Evolutionary conservation across 2,888 invertebrate species (phyloP), one percentile per base, ranked within the genome.

Genomic region (Agrochola lychnidis): DNA sequence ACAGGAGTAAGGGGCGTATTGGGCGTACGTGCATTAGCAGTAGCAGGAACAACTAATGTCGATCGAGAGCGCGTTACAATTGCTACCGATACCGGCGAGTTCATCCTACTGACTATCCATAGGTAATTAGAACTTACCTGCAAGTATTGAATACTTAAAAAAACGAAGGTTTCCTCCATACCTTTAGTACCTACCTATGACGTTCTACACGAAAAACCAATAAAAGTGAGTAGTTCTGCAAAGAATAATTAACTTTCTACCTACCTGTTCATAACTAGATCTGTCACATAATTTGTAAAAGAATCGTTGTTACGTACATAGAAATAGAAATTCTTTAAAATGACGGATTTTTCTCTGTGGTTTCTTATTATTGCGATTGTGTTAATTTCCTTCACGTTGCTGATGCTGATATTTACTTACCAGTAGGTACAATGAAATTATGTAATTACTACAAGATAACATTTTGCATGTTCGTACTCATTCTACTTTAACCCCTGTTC

Each of bases 271-370:
- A 4, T 48, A 45, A 16, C 45, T 36, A 59, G 42, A 62, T n/a
- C 25, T 42, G 62, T 62, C 76, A n/a, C 40, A 9, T 12, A 62
- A n/a, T 63, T 67, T 45, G 36, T 53, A 62, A 67, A 57, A 30
- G 19, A 53, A 73, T 57, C 16, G 40, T 42, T 16, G n/a, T 53
- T n/a, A 42, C 36, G 14, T 14, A 61, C 16, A 0, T 30, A 6
- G 3, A 0, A 25, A 9, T 4, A 22, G 0, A 62, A 53, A 59
- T 45, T 62, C 14, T 56, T 42, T 42, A 84, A 82, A 72, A 91
- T 89, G 90, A 76, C 88, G 42, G 89, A 88, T 68, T 83, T 85
- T 74, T 87, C 87, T 82, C 66, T 88, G 71, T 87, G 81, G 77
- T 30, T 89, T 67, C 30, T 90, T 30, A 56, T 89, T 69, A 81